Conservation (phyloP, 2,113 vertebrate species). For the Mirza zaza region DNA sequence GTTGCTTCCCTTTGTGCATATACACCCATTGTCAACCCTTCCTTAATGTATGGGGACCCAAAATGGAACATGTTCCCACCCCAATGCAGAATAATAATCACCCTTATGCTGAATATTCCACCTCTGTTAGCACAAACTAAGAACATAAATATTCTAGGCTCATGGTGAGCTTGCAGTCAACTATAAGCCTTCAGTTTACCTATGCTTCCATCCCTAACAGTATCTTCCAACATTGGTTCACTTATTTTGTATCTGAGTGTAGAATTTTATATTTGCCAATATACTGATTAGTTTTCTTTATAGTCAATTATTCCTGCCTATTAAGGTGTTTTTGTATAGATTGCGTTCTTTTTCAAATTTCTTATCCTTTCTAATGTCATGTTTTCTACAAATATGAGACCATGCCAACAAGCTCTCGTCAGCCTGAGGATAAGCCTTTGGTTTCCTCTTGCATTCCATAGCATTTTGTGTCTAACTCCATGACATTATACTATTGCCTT, state of each 20-base stretch:
- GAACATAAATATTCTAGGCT: neutral
- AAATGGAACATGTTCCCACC: neutral
- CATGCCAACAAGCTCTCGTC: neutral
- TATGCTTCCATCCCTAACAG: neutral
- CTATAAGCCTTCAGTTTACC: neutral
- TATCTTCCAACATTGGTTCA: neutral
- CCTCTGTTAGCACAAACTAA: neutral
- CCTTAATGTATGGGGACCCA: neutral
- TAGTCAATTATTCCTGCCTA: neutral
- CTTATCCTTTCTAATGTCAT: neutral
- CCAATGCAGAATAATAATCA: neutral
- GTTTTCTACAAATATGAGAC: neutral
- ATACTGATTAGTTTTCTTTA: neutral
- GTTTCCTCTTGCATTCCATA: neutral
- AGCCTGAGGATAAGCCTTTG: neutral
- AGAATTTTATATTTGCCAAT: neutral
- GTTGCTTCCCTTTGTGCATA: neutral
- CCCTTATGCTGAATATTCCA: neutral
- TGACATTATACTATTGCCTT: neutral
- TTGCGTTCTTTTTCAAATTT: slow-evolving; percentile 27
- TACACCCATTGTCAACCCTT: neutral
- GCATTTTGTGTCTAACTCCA: slow-evolving; percentile 6
- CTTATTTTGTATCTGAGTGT: slow-evolving; percentile 2
- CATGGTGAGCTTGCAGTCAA: neutral
- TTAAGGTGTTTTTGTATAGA: neutral